phyloP scores from a whole-genome alignment of 2,113 vertebrate genomes.

The Nerophis ophidion region DNA sequence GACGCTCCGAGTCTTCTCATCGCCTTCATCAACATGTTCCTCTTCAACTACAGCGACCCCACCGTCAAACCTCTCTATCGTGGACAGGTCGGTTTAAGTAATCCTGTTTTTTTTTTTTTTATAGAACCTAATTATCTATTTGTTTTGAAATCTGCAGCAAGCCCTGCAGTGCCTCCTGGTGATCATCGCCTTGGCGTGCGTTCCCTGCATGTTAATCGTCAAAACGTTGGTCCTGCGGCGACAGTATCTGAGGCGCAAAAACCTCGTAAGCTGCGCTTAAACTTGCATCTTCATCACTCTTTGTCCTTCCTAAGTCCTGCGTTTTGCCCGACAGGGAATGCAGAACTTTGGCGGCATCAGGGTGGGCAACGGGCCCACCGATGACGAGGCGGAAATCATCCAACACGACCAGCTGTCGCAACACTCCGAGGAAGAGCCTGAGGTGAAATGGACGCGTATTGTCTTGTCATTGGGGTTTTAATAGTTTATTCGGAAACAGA shows the following conservation, averaged over 20 bases:
- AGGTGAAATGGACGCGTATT: slow-evolving; percentile 72
- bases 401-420: slow-evolving; percentile 95
- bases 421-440: slow-evolving; percentile 88
- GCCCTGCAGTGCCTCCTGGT: slow-evolving; percentile 86
- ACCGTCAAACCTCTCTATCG: slow-evolving; percentile 79
- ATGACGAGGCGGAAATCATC: slow-evolving; percentile 97
- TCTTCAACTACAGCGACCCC: slow-evolving; percentile 85
- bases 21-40: slow-evolving; percentile 98
- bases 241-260: slow-evolving; percentile 82
- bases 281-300: not conserved
- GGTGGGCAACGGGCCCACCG: slow-evolving; percentile 96
- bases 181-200: slow-evolving; percentile 83
- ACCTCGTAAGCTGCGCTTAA: slow-evolving; percentile 76
- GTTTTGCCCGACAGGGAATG: slow-evolving; percentile 78
- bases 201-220: slow-evolving; percentile 90
- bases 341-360: slow-evolving; percentile 94
- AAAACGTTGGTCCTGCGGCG: slow-evolving; percentile 87
- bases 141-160: slow-evolving; percentile 58
- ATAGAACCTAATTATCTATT: not conserved
- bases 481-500: slow-evolving; percentile 50
- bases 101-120: not conserved
- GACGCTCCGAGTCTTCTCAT: slow-evolving; percentile 92
- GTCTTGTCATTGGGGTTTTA: slow-evolving; percentile 25
- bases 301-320: not conserved
- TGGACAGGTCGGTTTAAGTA: slow-evolving; percentile 80